Percentiles rank a stretch among this genome's conserved stretches.
phyloP scores from a whole-genome alignment of 2,113 vertebrate species.

The Neopipo cinnamomea region DNA sequence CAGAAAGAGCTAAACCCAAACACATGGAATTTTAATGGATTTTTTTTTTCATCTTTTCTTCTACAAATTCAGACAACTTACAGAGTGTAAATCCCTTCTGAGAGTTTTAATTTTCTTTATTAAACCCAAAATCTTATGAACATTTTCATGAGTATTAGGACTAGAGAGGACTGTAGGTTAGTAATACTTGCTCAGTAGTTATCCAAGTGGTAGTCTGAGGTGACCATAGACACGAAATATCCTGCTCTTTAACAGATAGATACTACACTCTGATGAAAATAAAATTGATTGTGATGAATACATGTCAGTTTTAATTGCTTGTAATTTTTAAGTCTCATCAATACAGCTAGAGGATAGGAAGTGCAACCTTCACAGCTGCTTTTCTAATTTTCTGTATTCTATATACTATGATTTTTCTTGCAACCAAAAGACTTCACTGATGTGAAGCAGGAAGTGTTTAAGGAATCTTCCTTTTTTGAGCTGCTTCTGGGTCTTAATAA shows the following conservation, averaged over 20 bases:
- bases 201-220: background rate
- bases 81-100: background rate
- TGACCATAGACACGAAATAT: background rate
- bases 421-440: background rate
- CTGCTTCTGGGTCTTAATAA: background rate
- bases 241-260: background rate
- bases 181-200: background rate
- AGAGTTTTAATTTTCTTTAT: background rate
- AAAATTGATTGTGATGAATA: background rate
- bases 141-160: background rate
- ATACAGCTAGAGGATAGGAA: background rate
- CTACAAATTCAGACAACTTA: background rate
- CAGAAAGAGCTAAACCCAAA: background rate
- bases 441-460: background rate
- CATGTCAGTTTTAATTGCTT: background rate
- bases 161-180: background rate
- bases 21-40: background rate
- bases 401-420: background rate
- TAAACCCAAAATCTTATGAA: background rate
- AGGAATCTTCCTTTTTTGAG: background rate
- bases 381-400: background rate
- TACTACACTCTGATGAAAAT: background rate
- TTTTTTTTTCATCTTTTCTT: background rate
- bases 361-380: background rate
- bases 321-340: background rate